A percentile compares a stretch with the other conserved stretches of the same genome.
Conservation (phyloP, 1,140 invertebrate species). For the Drosophila lacertosa region DNA sequence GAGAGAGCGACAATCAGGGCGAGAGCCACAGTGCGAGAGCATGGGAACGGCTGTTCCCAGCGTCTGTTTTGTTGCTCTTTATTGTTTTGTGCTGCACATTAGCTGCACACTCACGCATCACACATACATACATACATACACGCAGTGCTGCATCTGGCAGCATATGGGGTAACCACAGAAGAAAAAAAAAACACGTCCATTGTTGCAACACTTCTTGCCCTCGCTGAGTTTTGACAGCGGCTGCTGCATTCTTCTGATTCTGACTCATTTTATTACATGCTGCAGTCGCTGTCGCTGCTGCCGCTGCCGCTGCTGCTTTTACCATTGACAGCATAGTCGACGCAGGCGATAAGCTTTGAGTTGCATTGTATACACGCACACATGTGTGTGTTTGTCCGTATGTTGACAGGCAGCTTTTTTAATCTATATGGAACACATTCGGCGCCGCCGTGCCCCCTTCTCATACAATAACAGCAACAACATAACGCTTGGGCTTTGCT, state of each 20-base stretch:
- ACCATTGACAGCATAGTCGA: conserved; percentile 40
- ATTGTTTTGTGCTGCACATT: conserved; percentile 61
- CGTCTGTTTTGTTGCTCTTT: conserved; percentile 47
- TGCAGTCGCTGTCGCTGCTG: conserved; percentile 6
- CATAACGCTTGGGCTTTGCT: conserved; percentile 6
- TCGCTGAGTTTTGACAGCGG: conserved; percentile 50
- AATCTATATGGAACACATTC: conserved; percentile 73
- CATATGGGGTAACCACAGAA: conserved; percentile 64
- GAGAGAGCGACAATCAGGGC: too few relatives aligned
- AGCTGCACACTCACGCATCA: conserved; percentile 39
- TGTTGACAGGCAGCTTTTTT: conserved; percentile 41
- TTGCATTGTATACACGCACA: conserved; percentile 25
- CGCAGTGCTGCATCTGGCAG: conserved; percentile 58
- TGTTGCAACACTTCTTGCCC: conserved; percentile 66
- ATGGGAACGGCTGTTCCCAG: conserved; percentile 41
- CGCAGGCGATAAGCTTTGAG: conserved; percentile 42
- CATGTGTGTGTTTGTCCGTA: neutral
- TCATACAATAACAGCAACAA: conserved; percentile 16
- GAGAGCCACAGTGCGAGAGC: conserved; percentile 12
- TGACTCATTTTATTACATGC: conserved; percentile 49
- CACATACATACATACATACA: conserved; percentile 30
- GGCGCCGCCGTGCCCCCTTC: conserved; percentile 13
- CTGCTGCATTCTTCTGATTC: conserved; percentile 44
- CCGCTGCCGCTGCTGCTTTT: conserved; percentile 18
- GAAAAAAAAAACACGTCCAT: conserved; percentile 56